These are phyloP conservation scores for Urocyon cinereoargenteus DNA, from an alignment of 2,797 vertebrate genomes.

Conservation along the genomic window DNA sequence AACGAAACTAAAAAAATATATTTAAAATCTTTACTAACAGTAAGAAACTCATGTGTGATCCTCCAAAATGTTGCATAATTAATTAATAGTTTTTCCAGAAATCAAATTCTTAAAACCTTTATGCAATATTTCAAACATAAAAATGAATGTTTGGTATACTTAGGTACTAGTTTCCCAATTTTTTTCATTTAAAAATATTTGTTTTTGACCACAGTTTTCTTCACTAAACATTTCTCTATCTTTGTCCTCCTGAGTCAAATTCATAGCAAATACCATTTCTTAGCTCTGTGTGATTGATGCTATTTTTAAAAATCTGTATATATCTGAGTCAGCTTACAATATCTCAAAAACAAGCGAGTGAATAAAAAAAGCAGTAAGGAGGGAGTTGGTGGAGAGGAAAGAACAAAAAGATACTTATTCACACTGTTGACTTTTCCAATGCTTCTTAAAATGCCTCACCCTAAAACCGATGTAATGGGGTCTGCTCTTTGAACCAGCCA, in stretches of 20 bases:
- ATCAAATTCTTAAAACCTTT: neutral
- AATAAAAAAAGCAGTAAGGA: neutral
- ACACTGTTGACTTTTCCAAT: neutral
- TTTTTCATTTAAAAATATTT: slow-evolving; percentile 32
- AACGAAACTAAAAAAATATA: neutral
- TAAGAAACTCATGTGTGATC: no score
- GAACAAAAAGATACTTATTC: neutral
- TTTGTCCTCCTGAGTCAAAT: slow-evolving; percentile 47
- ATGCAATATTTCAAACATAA: neutral
- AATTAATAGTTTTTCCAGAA: slow-evolving; percentile 48
- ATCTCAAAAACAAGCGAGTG: slow-evolving; percentile 8
- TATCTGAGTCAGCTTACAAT: slow-evolving; percentile 53
- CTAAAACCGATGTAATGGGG: neutral
- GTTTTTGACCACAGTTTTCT: neutral
- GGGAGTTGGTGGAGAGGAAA: neutral
- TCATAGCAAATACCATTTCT: neutral
- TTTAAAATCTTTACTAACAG: neutral
- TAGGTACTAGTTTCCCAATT: slow-evolving; percentile 45
- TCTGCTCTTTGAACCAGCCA: neutral
- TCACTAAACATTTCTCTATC: neutral
- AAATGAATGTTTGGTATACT: neutral
- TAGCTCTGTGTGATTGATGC: neutral
- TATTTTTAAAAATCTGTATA: slow-evolving; percentile 33
- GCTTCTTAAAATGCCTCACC: neutral
- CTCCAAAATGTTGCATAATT: neutral